Percentiles rank a stretch among this genome's conserved stretches.
phyloP scores from a whole-genome alignment of 2,888 invertebrate species.

The Aphidius colemani region DNA sequence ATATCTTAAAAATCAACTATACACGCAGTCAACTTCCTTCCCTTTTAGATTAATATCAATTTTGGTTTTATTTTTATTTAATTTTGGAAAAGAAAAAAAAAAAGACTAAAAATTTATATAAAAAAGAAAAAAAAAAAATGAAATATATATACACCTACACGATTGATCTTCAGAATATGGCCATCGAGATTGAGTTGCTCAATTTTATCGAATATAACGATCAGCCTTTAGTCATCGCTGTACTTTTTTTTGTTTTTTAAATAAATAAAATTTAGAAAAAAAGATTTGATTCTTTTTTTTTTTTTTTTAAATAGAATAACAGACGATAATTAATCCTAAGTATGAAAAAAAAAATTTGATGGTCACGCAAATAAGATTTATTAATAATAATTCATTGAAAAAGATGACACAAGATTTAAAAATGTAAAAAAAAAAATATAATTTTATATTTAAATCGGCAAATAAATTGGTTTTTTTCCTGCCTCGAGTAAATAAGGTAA shows the following conservation, averaged over 20 bases:
- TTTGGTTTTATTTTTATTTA: not conserved
- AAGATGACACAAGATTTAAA: too few species aligned
- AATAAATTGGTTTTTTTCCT: too few species aligned
- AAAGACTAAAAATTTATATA: not conserved
- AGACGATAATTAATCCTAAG: not conserved
- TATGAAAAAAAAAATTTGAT: too few species aligned
- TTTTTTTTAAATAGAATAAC: too few species aligned
- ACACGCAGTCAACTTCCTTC: conserved; percentile 2
- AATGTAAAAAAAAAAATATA: too few species aligned
- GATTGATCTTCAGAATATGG: conserved; percentile 39
- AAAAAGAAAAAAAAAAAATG: not conserved
- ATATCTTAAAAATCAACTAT: not conserved
- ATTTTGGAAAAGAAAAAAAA: conserved; percentile 8
- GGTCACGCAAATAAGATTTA: too few species aligned
- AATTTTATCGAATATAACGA: conserved; percentile 38
- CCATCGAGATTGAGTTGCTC: conserved; percentile 49
- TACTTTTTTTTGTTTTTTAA: not conserved
- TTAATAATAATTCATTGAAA: too few species aligned
- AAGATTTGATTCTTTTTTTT: too few species aligned
- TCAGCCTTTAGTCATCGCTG: conserved; percentile 13
- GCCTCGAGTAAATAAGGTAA: too few species aligned
- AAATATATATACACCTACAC: not conserved
- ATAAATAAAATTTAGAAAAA: too few species aligned
- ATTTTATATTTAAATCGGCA: too few species aligned
- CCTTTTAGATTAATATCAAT: too few species aligned